These are phyloP conservation scores for Panulirus ornatus DNA, from an alignment of 1,140 invertebrate species.

Conservation along the genomic window DNA sequence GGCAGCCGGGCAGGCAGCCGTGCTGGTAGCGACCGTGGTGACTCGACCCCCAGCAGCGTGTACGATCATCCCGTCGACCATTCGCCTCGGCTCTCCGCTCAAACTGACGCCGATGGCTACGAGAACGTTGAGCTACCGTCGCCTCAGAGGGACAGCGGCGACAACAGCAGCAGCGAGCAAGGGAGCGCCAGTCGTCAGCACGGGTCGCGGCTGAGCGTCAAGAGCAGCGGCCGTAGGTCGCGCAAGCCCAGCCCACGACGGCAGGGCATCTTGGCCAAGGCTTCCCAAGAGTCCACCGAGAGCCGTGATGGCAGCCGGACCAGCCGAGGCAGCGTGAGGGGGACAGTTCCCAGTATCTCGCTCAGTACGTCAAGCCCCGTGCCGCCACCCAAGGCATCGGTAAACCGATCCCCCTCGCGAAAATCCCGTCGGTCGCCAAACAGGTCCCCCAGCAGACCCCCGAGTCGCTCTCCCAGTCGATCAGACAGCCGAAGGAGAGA, in stretches of 20 bases:
- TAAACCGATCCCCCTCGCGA: conserved; percentile 57
- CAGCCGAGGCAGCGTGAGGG: conserved; percentile 31
- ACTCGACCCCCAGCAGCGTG: conserved; percentile 64
- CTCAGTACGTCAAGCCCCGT: conserved; percentile 66
- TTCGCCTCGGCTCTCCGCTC: conserved; percentile 44
- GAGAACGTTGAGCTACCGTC: conserved; percentile 66
- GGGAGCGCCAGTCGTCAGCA: conserved; percentile 53
- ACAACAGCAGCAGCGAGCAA: conserved; percentile 67
- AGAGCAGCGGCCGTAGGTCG: conserved; percentile 58
- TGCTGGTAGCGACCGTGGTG: conserved; percentile 51
- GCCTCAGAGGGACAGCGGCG: conserved; percentile 62
- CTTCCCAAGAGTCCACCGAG: conserved; percentile 53
- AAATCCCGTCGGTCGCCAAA: conserved; percentile 66
- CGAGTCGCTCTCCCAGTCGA: conserved; percentile 60
- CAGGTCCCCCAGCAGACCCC: conserved; percentile 61
- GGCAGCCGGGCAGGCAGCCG: conserved; percentile 49
- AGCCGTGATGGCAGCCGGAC: conserved; percentile 35
- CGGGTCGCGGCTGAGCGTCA: conserved; percentile 61
- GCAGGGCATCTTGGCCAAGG: conserved; percentile 44
- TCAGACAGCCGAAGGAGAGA: conserved; percentile 53
- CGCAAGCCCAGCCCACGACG: conserved; percentile 57
- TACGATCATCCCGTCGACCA: conserved; percentile 62
- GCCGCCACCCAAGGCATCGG: conserved; percentile 53
- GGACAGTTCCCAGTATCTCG: conserved; percentile 55
- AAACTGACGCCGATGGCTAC: conserved; percentile 66